Conservation (phyloP, 2,888 invertebrate genomes). For the Meliscaeva auricollis region DNA sequence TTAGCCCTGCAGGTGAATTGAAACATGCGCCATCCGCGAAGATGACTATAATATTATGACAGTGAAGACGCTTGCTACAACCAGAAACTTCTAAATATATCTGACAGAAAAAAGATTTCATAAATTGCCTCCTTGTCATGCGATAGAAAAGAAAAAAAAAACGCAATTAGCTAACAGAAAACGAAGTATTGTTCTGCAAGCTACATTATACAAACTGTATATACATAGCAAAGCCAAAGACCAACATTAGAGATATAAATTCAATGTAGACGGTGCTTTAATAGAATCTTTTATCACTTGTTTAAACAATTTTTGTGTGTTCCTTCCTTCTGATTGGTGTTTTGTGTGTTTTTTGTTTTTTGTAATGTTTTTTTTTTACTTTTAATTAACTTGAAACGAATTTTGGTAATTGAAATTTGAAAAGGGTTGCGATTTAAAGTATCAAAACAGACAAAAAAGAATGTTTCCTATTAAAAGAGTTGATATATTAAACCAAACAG, state of each 20-base stretch:
- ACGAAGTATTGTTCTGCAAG: constrained; percentile 27
- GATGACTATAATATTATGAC: neutral
- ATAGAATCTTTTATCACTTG: constrained; percentile 50
- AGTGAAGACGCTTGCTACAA: neutral
- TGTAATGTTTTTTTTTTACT: constrained; percentile 18
- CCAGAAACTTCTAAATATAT: constrained; percentile 1
- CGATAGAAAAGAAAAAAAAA: neutral
- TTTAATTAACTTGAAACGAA: constrained; percentile 38
- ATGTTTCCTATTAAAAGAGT: neutral
- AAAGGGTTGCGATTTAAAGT: constrained; percentile 7
- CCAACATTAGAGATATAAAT: constrained; percentile 8
- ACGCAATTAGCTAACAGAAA: constrained; percentile 20
- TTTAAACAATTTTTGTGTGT: constrained; percentile 29
- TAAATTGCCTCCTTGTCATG: neutral
- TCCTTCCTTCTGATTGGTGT: constrained; percentile 14
- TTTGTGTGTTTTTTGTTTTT: constrained; percentile 36
- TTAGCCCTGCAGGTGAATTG: constrained; percentile 15
- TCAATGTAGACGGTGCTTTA: constrained; percentile 19
- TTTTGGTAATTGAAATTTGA: constrained; percentile 48
- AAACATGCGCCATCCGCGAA: constrained; percentile 25
- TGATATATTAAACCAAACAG: neutral
- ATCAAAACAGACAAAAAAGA: neutral
- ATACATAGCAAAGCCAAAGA: neutral
- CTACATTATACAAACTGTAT: too few species aligned
- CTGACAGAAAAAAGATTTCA: constrained; percentile 2